Evolutionary conservation across 2,113 vertebrate genomes (phyloP).

Genomic region (Leptodactylus fuscus): DNA sequence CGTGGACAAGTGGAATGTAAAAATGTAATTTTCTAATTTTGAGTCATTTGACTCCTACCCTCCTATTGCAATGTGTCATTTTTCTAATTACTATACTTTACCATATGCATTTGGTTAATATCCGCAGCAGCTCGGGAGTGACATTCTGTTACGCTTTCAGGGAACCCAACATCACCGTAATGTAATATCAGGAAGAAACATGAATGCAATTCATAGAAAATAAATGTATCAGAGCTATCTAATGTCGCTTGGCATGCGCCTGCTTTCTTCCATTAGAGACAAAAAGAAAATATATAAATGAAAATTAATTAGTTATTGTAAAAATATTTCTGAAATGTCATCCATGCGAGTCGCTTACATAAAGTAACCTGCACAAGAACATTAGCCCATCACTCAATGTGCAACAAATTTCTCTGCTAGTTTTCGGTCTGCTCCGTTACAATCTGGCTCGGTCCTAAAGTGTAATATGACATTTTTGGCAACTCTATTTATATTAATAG

Average conservation of each 20-base stretch:
- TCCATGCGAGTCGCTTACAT: constrained; percentile 19
- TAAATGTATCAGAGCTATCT: constrained; percentile 8
- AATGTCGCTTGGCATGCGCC: constrained; percentile 31
- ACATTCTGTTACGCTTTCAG: neutral
- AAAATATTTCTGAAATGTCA: constrained; percentile 26
- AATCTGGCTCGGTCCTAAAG: neutral
- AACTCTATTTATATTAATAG: neutral
- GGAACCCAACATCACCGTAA: neutral
- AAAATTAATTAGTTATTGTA: constrained; percentile 47
- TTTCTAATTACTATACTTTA: too few relatives aligned
- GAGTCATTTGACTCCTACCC: neutral
- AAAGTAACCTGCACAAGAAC: constrained; percentile 6
- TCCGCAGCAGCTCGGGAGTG: neutral
- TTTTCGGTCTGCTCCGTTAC: constrained; percentile 40
- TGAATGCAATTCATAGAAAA: constrained; percentile 17
- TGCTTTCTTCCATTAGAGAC: constrained; percentile 45
- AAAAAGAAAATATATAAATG: constrained; percentile 51
- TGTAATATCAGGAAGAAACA: neutral
- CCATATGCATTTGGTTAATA: neutral
- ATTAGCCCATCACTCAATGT: neutral
- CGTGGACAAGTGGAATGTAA: neutral
- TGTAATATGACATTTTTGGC: constrained; percentile 48
- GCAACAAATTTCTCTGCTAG: neutral
- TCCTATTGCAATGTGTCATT: neutral
- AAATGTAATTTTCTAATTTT: neutral